These are phyloP conservation scores for Tinea trinotella DNA, from an alignment of 2,888 invertebrate species.

Conservation along the genomic window DNA sequence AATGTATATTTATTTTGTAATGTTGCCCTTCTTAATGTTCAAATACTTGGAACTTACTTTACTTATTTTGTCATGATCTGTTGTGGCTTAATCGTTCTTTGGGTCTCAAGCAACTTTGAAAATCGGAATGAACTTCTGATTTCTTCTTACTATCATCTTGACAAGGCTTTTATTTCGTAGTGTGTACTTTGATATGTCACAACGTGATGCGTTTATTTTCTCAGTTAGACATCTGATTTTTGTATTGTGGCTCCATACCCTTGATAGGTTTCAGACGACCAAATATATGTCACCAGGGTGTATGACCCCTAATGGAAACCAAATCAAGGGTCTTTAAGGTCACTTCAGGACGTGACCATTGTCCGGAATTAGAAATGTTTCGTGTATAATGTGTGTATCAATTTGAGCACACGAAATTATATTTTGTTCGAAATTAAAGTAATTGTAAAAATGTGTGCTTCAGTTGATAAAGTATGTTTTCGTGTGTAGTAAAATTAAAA, in stretches of 20 bases:
- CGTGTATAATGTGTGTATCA: neutral
- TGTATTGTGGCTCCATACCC: slow-evolving; percentile 27
- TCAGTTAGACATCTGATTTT: slow-evolving; percentile 10
- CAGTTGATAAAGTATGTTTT: slow-evolving; percentile 7
- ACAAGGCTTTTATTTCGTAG: slow-evolving; percentile 1
- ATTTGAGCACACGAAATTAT: neutral
- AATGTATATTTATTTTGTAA: slow-evolving; percentile 41
- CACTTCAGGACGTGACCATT: slow-evolving; percentile 77
- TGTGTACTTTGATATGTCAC: neutral
- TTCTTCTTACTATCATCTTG: slow-evolving; percentile 1
- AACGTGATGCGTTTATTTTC: neutral
- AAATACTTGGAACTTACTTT: slow-evolving; percentile 34
- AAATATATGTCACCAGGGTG: slow-evolving; percentile 57
- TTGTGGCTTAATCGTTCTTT: slow-evolving; percentile 7
- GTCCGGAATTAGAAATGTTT: slow-evolving; percentile 30
- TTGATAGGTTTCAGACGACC: slow-evolving; percentile 45
- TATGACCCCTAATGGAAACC: slow-evolving; percentile 83
- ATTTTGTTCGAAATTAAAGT: no score
- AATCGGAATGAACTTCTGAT: neutral
- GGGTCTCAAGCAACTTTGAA: neutral
- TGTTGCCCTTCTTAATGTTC: slow-evolving; percentile 40
- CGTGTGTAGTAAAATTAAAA: neutral
- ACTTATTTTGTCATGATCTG: slow-evolving; percentile 11
- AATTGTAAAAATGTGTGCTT: neutral
- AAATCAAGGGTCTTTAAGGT: slow-evolving; percentile 81